Evolutionary conservation across 2,888 invertebrate species (phyloP).

Genomic region (Lasioglossum marginatum): DNA sequence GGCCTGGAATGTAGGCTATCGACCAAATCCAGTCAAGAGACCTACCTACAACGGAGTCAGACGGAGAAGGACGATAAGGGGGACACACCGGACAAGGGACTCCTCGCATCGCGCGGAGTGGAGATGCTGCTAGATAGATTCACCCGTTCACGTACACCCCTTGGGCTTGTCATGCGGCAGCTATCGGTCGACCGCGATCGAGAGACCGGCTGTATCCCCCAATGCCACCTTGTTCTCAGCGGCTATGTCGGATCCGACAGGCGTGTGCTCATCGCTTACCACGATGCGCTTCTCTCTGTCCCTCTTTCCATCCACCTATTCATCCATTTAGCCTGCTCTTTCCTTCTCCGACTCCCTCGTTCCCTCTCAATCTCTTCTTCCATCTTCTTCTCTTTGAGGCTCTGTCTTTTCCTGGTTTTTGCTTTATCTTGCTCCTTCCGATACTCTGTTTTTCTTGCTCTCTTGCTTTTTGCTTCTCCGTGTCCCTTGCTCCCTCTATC

Average conservation of each 20-base stretch:
- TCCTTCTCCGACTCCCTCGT: constrained; percentile 1
- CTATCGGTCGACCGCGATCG: constrained; percentile 75
- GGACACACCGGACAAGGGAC: constrained; percentile 66
- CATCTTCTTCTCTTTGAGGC: neutral
- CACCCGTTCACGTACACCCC: constrained; percentile 76
- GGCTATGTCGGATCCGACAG: constrained; percentile 73
- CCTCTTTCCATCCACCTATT: constrained; percentile 40
- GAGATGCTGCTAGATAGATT: constrained; percentile 71
- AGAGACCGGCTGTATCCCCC: constrained; percentile 73
- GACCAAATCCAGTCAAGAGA: constrained; percentile 63
- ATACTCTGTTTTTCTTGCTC: neutral
- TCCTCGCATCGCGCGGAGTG: constrained; percentile 65
- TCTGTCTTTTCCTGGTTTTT: neutral
- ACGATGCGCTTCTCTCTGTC: constrained; percentile 56
- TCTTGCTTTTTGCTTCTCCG: neutral
- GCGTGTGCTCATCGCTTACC: constrained; percentile 70
- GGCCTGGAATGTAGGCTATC: constrained; percentile 71
- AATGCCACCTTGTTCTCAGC: constrained; percentile 73
- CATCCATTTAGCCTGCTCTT: constrained; percentile 41
- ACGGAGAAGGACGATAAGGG: constrained; percentile 24
- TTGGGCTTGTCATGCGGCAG: constrained; percentile 76
- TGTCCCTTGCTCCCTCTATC: neutral
- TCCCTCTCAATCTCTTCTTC: neutral
- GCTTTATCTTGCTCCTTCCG: neutral
- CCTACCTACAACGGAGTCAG: constrained; percentile 29